These are phyloP conservation scores for Phengaris arion DNA, from an alignment of 2,888 invertebrate genomes.

Conservation along the genomic window DNA sequence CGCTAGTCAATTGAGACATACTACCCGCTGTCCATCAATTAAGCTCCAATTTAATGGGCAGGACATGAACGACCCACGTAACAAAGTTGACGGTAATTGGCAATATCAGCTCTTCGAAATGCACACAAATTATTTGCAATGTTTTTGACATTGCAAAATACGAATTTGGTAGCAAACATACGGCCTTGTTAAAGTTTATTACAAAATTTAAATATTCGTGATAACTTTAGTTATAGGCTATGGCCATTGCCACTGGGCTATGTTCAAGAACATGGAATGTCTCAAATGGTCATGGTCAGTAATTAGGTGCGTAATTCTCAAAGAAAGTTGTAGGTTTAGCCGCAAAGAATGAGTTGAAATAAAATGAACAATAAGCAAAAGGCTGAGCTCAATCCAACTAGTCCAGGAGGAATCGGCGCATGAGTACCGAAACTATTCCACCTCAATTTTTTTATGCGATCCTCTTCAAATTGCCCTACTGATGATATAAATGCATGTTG, in stretches of 20 bases:
- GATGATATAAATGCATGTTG: too few species aligned
- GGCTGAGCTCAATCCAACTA: too few species aligned
- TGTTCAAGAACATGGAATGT: too few species aligned
- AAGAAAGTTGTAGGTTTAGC: too few species aligned
- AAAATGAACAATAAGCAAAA: too few species aligned
- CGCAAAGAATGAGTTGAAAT: too few species aligned
- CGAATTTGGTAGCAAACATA: not conserved
- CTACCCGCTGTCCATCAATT: constrained; percentile 15
- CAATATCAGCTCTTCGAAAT: not conserved
- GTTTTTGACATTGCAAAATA: not conserved
- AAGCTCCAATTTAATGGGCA: constrained; percentile 13
- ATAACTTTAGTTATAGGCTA: not conserved
- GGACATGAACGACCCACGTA: constrained; percentile 15
- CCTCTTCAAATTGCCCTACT: too few species aligned
- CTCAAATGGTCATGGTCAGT: too few species aligned
- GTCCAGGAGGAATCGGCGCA: too few species aligned
- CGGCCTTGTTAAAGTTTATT: not conserved
- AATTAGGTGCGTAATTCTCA: too few species aligned
- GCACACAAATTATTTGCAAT: not conserved
- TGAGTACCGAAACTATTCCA: too few species aligned
- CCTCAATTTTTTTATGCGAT: too few species aligned
- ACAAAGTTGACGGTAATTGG: constrained; percentile 16
- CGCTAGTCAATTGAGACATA: constrained; percentile 1
- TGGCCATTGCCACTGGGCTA: not conserved
- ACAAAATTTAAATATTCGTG: not conserved